Percentiles rank a stretch among this genome's conserved stretches.
phyloP scores from a whole-genome alignment of 2,888 invertebrate genomes.

The Schizotus pectinicornis region DNA sequence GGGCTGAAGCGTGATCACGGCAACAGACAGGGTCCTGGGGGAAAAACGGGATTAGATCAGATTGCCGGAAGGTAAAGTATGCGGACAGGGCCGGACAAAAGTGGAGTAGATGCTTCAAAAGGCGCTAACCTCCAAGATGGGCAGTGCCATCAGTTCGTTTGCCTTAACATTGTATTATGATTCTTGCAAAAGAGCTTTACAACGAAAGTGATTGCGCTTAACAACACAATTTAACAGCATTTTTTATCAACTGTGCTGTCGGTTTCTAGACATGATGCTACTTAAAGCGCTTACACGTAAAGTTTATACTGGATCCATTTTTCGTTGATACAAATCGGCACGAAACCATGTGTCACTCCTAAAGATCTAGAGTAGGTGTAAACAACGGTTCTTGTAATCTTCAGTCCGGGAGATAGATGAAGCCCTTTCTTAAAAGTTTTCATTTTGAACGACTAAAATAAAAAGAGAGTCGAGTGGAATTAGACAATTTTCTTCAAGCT shows the following conservation, averaged over 20 bases:
- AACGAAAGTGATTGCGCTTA: no score
- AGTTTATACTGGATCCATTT: conserved; percentile 47
- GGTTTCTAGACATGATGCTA: no score
- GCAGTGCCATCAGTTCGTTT: no score
- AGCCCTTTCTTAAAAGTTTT: conserved; percentile 35
- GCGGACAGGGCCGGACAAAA: background rate
- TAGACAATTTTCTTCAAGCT: background rate
- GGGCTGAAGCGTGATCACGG: conserved; percentile 49
- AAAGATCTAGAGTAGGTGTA: conserved; percentile 51
- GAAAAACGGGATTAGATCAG: conserved; percentile 1
- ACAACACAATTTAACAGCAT: no score
- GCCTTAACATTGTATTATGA: no score
- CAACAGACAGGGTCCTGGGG: conserved; percentile 41
- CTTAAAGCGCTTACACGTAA: conserved; percentile 52
- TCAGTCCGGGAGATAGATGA: conserved; percentile 55
- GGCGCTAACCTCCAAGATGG: background rate
- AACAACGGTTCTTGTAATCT: conserved; percentile 47
- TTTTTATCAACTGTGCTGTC: background rate
- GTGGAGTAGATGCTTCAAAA: background rate
- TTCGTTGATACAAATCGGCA: conserved; percentile 55
- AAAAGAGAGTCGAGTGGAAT: conserved; percentile 7
- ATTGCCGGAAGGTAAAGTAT: background rate
- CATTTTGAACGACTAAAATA: conserved; percentile 54
- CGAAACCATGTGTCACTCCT: conserved; percentile 44
- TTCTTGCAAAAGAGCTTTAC: no score